Evolutionary conservation across 2,888 invertebrate genomes (phyloP), one percentile per base, ranked within the genome.

Genomic region (Epinotia bilunana): DNA sequence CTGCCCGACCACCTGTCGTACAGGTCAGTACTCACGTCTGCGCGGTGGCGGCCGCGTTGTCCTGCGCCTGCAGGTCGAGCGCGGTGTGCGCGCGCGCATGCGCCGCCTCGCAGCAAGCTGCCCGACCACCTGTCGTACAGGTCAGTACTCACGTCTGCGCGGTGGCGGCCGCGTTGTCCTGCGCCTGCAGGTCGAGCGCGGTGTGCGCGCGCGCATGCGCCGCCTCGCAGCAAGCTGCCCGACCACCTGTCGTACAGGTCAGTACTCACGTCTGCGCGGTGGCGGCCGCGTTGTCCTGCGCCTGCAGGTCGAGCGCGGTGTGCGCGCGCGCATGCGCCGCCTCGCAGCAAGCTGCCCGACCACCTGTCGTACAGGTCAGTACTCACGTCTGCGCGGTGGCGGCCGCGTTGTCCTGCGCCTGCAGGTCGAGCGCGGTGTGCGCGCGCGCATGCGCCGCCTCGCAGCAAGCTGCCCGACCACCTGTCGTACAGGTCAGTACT

Each of bases 341-440:
- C 90, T 99, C 99, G 89, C 99, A 99, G n/a, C n/a, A n/a, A n/a
- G n/a, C n/a, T n/a, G n/a, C n/a, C n/a, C n/a, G n/a, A n/a, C n/a
- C n/a, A n/a, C n/a, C n/a, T n/a, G n/a, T 20, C 20, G 20, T 20
- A 2, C 20, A 20, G 20, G 20, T 20, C 20, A 20, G 20, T 20
- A 20, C 89, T 81, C 33, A 93, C 93, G 98, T 98, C 93, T 99
- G 99, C 0, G 99, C 98, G 5, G 99, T 99, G 83, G 98, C 96
- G 82, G 99, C 99, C 79, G 99, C 98, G 77, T 96, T 93, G 92
- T 99, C 99, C 93, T 99, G 97, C 86, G 99, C 98, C 86, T 98
- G 98, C 72, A 98, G 94, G 4, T 97, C 96, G 94, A 99, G 96
- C 2, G 97, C 96, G 5, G 98, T 98, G 90, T 99, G 99, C 2